Base-by-base conservation (phyloP, 2,888 invertebrate genomes). In the Brachylomia viminalis region DNA sequence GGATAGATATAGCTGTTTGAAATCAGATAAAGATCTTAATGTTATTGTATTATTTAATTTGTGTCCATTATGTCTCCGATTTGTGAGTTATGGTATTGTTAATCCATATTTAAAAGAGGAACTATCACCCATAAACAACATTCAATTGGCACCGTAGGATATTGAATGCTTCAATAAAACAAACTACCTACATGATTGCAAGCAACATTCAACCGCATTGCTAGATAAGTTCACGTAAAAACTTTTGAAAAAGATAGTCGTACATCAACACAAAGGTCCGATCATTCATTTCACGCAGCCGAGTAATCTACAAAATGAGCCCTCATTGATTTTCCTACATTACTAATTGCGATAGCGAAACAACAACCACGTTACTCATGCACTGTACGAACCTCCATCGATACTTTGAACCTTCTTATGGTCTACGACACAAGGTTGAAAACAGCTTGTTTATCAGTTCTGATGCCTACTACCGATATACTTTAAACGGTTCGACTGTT, bases 261-360 rank as follows among this genome's bases (percentile, higher is more conserved):
- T 92, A 88, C 83, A 93, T 92, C 91, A 87, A 78, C 89, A 87
- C 76, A 89, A 91, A 92, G 88, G 87, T 83, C 70, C 91, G 79
- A 94, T 94, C 94, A 92, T 91, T 95, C 95, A 95, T 94, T 94
- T 89, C 88, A 89, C 86, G 87, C 91, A 92, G 90, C 85, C 91
- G 91, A 91, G 92, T 92, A 95, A 95, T 95, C 93, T 93, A 93
- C 93, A 89, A 95, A 95, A 94, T 95, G 95, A 93, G 92, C 84
- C 89, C 92, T 93, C 94, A 95, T 95, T 95, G 95, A 95, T 94
- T 95, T 93, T 91, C 92, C 94, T 93, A 92, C 91, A 91, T 93
- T 93, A 94, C 93, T 95, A 94, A 95, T 95, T 95, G 94, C 94
- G 90, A 94, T 93, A 93, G 92, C 90, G 84, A 85, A 82, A 80